These are phyloP conservation scores for Sarcophaga rosellei DNA, from an alignment of 2,888 invertebrate species.

Conservation along the genomic window DNA sequence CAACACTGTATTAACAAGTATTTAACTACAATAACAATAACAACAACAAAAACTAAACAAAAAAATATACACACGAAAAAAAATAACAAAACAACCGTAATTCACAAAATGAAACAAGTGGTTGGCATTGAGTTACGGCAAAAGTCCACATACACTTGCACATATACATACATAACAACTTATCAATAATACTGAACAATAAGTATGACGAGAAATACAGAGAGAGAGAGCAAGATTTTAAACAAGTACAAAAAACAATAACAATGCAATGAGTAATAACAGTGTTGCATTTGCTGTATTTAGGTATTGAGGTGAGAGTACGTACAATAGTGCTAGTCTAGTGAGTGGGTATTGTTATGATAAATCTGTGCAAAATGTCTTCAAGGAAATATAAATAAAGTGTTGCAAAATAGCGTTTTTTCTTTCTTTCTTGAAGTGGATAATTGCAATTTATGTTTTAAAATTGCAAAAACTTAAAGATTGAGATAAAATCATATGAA, in stretches of 20 bases:
- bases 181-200: not conserved
- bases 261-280: not conserved
- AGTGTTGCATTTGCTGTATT: not conserved
- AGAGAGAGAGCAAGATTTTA: not conserved
- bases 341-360: too few species aligned
- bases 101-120: conserved; percentile 68
- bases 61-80: not conserved
- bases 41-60: not conserved
- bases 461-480: too few species aligned
- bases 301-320: not conserved
- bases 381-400: not conserved
- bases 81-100: not conserved
- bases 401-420: not conserved
- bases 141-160: conserved; percentile 6
- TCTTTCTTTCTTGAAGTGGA: not conserved
- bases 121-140: conserved; percentile 70
- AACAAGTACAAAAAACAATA: not conserved
- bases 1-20: conserved; percentile 43
- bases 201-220: too few species aligned
- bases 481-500: too few species aligned
- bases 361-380: not conserved
- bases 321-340: too few species aligned
- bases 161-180: not conserved
- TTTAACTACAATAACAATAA: conserved; percentile 34
- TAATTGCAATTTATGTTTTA: not conserved